Percentiles rank a stretch among this genome's conserved stretches.
These are phyloP conservation scores for Natrix natrix DNA, from an alignment of 2,797 vertebrate species.

Conservation along the genomic window DNA sequence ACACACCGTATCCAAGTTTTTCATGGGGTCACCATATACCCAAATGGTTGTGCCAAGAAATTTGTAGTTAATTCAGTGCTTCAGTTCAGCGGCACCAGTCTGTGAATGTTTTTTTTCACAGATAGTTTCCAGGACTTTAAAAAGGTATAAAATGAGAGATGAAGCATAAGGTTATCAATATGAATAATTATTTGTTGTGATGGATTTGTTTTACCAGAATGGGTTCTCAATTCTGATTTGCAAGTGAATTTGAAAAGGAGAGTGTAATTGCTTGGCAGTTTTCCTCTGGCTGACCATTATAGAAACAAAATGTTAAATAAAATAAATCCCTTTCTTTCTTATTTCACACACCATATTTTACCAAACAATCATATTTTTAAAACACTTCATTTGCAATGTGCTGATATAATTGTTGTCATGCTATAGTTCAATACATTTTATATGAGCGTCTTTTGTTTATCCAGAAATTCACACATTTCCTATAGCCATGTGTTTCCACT, in stretches of 20 bases:
- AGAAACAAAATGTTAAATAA: neutral
- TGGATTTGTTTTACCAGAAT: neutral
- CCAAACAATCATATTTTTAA: neutral
- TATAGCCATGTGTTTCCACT: neutral
- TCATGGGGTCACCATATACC: neutral
- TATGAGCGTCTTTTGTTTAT: neutral
- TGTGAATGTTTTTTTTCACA: neutral
- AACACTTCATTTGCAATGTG: neutral
- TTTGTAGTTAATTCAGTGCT: neutral
- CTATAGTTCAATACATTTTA: neutral
- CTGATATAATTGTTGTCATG: neutral
- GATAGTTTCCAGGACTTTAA: neutral
- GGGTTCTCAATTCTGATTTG: neutral
- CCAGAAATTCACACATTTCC: neutral
- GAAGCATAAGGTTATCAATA: neutral
- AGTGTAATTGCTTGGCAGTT: neutral
- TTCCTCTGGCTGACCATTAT: neutral
- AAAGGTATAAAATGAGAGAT: neutral
- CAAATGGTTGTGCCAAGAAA: neutral
- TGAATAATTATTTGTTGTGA: neutral
- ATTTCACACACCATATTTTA: neutral
- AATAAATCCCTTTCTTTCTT: neutral
- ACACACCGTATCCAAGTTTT: neutral
- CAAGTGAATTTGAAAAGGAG: neutral
- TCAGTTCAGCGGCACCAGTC: neutral